Base-by-base conservation (phyloP, 2,113 vertebrate species). In the Oceanodroma tethys region DNA sequence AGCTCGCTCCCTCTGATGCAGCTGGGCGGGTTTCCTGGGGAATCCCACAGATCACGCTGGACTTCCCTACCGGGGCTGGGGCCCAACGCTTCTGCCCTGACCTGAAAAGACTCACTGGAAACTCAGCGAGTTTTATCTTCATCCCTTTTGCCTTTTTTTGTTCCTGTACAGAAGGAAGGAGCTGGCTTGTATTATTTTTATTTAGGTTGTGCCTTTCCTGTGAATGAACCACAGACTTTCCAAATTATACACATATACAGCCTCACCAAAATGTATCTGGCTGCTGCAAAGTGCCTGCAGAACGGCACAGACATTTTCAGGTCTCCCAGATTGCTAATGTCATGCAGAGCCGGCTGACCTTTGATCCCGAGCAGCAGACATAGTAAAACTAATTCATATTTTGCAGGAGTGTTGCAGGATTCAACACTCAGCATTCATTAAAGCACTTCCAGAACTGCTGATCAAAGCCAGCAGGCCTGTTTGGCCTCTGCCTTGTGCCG, bases 381-480 rank as follows among this genome's bases (percentile, higher is more conserved):
- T 3, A 59, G 65, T 79, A 90, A 91, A 93, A 85, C 27, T 74
- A 65, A 88, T 21, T 34, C 72, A 27, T 58, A 20, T 29, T 92
- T 95, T 91, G 76, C 47, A 90, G 79, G 59, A 88, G 59, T 63
- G 55, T 78, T 93, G 92, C 72, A 87, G 94, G 86, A 79, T 82
- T 95, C 86, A 66, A 30, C 83, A 80, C 73, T 95, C 93, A 86
- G 38, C 52, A n/a, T 89, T 88, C 93, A 85, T 91, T 82, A 82
- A 58, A 85, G 80, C 74, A 53, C 75, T 82, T 93, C 73, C 89
- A 95, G 86, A 80, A 60, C 27, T 53, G 70, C 84, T 90, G 93
- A 93, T 95, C 91, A 85, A 95, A 95, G 93, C 75, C 71, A 94
- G 90, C 86, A 90, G 91, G 71, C 91, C 81, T 63, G 58, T 65